A percentile compares a stretch with the other conserved stretches of the same genome.
These are phyloP conservation scores for Caenorhabditis sp. DNA, from an alignment of 2,888 invertebrate species.

Conservation along the genomic window DNA sequence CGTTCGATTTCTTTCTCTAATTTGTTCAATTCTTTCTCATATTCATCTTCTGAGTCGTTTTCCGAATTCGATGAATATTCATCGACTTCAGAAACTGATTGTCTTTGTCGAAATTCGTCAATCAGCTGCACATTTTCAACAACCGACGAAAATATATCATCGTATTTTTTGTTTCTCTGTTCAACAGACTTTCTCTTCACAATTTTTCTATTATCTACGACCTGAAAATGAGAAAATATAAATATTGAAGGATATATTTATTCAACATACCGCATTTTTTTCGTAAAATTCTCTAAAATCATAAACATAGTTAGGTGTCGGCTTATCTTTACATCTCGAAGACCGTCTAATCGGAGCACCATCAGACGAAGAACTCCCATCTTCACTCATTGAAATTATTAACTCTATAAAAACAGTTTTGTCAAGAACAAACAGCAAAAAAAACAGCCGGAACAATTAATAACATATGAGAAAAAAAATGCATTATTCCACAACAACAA, in stretches of 20 bases:
- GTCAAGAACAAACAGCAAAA: background rate
- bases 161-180: constrained; percentile 18
- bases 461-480: background rate
- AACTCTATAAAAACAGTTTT: background rate
- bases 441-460: too few species aligned
- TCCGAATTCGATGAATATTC: background rate
- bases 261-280: background rate
- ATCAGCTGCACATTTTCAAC: constrained; percentile 6
- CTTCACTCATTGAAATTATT: background rate
- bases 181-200: background rate
- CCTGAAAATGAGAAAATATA: constrained; percentile 5
- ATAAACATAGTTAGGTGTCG: background rate
- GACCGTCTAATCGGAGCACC: background rate
- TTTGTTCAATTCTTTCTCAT: background rate
- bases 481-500: background rate
- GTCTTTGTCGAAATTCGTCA: background rate
- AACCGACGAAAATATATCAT: constrained; percentile 21
- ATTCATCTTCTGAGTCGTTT: constrained; percentile 4
- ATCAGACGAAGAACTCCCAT: background rate
- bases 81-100: constrained; percentile 1
- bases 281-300: background rate
- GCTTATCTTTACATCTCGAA: background rate
- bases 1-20: background rate
- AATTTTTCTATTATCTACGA: too few species aligned
- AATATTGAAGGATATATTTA: background rate